Conservation (phyloP, 2,888 invertebrate species). For the Tachina fera region DNA sequence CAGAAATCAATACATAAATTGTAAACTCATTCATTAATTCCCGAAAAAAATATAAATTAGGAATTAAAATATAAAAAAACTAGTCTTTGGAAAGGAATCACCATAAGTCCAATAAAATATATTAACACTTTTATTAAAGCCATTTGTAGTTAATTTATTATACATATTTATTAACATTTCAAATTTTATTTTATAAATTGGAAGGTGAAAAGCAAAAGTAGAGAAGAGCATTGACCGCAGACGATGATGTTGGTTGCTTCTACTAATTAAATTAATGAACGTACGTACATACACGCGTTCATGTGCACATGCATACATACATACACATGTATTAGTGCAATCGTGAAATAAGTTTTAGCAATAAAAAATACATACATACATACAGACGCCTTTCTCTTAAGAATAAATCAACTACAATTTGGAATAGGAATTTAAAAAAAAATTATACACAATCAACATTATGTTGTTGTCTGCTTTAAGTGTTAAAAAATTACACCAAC, state of each 20-base stretch:
- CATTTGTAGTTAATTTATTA: neutral
- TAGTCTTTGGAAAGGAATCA: neutral
- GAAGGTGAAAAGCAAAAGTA: slow-evolving; percentile 58
- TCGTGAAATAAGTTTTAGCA: slow-evolving; percentile 19
- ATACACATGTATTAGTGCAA: neutral
- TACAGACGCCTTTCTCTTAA: slow-evolving; percentile 53
- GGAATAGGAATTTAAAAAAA: slow-evolving; percentile 17
- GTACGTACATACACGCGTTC: neutral
- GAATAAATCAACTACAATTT: slow-evolving; percentile 22
- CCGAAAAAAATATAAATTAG: neutral
- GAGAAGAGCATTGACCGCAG: slow-evolving; percentile 64
- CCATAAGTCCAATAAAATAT: slow-evolving; percentile 1
- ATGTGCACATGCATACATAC: neutral
- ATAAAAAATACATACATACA: slow-evolving; percentile 2
- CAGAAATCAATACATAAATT: too few species aligned
- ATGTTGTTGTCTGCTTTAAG: neutral
- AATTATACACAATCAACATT: neutral
- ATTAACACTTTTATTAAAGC: slow-evolving; percentile 8
- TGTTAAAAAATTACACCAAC: neutral
- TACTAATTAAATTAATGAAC: slow-evolving; percentile 51
- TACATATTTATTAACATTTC: neutral
- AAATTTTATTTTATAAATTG: slow-evolving; percentile 13
- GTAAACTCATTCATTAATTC: neutral
- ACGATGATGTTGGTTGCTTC: slow-evolving; percentile 29
- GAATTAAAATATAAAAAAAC: slow-evolving; percentile 10